Evolutionary conservation across 2,888 invertebrate species (phyloP), one percentile per base, ranked within the genome.

Genomic region (Congeria kusceri): DNA sequence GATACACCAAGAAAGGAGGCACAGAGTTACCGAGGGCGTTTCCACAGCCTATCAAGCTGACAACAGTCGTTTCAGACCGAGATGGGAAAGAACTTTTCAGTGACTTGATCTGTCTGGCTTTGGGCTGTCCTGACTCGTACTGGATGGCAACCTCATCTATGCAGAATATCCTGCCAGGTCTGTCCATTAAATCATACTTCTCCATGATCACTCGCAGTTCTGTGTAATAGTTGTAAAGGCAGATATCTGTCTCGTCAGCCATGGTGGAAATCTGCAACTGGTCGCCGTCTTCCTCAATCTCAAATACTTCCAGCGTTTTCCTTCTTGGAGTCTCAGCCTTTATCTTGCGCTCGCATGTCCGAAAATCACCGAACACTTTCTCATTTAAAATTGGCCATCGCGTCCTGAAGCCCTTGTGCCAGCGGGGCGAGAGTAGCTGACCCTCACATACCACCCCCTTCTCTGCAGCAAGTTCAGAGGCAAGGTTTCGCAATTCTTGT

Each of bases 31-130:
- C 86, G 5, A 80, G 62, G 3, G 83, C 86, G 70, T 86, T 86
- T n/a, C 84, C 84, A 72, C 83, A 81, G 15, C 86, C 83, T 39
- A 86, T 78, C 61, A 86, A 44, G 73, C 80, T 82, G 25, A 82
- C 80, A 0, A 79, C 80, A 15, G 81, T 79, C 9, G 75, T 77
- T 63, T 83, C 83, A 20, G 83, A 66, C n/a, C 83, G 59, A 32
- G 83, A 83, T 13, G 75, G 44, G 18, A 83, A 67, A 27, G 73
- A 76, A 57, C 74, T 70, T 29, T 73, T 69, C 25, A 83, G 57
- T 13, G 78, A 63, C 44, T 77, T 79, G 27, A 83, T 76, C 18
- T 65, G 77, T 62, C 75, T 73, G 11, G 83, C 79, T 63, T 79
- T 83, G 0, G 83, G 83, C 28, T 75, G 72, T 39, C 83, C 83